Evolutionary conservation across 1,140 invertebrate genomes (phyloP).

Genomic region (Conus betulinus): DNA sequence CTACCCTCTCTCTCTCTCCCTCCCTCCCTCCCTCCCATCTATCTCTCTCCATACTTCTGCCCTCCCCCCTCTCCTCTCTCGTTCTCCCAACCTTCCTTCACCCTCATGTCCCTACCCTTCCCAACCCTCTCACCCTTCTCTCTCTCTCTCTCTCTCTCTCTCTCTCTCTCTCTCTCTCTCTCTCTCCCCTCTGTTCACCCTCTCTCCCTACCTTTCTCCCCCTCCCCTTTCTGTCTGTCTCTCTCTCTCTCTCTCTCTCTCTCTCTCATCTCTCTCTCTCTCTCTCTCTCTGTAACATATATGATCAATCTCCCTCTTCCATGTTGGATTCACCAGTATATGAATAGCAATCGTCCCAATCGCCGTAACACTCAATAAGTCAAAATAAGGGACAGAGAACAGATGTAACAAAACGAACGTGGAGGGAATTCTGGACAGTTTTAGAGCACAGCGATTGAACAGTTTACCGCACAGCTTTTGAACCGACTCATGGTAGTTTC

Average conservation of each 20-base stretch:
- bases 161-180: background rate
- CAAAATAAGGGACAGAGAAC: too few species aligned
- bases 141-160: too few species aligned
- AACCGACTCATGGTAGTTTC: too few species aligned
- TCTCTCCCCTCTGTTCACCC: background rate
- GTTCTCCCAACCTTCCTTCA: background rate
- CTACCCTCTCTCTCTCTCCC: background rate
- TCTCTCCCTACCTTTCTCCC: constrained; percentile 3
- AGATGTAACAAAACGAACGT: too few species aligned
- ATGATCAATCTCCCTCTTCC: too few species aligned
- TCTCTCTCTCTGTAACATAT: background rate
- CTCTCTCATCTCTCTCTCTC: background rate
- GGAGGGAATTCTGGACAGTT: too few species aligned
- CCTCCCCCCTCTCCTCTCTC: background rate
- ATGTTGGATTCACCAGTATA: too few species aligned
- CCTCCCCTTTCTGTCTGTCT: background rate
- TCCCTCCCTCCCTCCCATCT: background rate
- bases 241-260: constrained; percentile 12
- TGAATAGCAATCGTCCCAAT: too few species aligned
- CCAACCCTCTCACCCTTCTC: background rate
- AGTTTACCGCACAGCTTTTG: too few species aligned
- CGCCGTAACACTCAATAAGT: too few species aligned
- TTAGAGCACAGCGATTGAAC: too few species aligned
- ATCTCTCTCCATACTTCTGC: background rate
- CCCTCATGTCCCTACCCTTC: background rate